Conservation (phyloP, 2,797 vertebrate genomes). For the Sebastolobus alascanus region DNA sequence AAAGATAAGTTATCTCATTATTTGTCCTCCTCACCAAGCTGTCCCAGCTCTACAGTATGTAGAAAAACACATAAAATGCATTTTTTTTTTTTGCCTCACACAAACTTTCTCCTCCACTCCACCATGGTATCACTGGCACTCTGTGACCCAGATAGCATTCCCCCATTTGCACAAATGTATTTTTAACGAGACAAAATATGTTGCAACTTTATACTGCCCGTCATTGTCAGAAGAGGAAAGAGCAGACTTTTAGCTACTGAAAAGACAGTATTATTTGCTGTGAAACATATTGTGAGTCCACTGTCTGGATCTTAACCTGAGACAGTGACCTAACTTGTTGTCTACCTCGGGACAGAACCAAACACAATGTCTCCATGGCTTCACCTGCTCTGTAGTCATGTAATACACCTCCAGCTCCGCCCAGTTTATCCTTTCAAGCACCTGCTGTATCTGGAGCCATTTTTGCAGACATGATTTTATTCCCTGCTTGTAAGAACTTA, state of each 20-base stretch:
- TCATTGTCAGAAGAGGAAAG: conserved; percentile 40
- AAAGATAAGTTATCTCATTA: conserved; percentile 49
- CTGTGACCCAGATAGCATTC: conserved; percentile 67
- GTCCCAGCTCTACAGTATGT: not conserved
- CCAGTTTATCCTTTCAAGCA: not conserved
- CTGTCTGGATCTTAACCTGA: conserved; percentile 34
- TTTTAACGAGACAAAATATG: conserved; percentile 62
- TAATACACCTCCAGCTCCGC: not conserved
- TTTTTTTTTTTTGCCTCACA: conserved; percentile 6
- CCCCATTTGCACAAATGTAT: conserved; percentile 54
- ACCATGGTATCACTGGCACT: conserved; percentile 23
- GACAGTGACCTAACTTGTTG: conserved; percentile 30
- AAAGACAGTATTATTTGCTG: conserved; percentile 20
- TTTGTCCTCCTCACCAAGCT: conserved; percentile 26
- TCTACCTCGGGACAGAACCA: conserved; percentile 12
- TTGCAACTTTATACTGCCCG: conserved; percentile 22
- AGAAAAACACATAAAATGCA: conserved; percentile 9
- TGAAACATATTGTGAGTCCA: conserved; percentile 23
- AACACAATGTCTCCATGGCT: conserved; percentile 15
- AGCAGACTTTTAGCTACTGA: conserved; percentile 25
- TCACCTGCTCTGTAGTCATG: conserved; percentile 18
- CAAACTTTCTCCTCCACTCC: conserved; percentile 26
- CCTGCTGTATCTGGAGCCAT: not conserved
- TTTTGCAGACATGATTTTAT: not conserved
- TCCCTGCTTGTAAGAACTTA: not conserved